Percentiles rank a stretch among this genome's conserved stretches.
Conservation (phyloP, 2,113 vertebrate genomes). For the Empidonax alnorum region DNA sequence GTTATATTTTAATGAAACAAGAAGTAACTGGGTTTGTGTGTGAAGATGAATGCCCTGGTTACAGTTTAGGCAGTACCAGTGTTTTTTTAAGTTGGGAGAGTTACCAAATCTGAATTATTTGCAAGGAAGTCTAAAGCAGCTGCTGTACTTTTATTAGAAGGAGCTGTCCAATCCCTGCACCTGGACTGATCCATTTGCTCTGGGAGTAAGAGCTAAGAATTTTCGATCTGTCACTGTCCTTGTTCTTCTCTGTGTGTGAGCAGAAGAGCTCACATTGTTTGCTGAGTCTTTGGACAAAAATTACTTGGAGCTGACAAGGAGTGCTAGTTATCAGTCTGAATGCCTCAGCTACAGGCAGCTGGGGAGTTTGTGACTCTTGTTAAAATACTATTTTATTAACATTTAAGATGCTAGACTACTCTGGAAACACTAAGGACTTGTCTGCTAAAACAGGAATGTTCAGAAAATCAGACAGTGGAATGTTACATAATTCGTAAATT, state of each 20-base stretch:
- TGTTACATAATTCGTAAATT: background rate
- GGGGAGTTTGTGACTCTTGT: background rate
- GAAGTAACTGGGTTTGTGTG: conserved; percentile 50
- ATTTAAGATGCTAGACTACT: background rate
- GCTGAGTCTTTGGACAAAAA: background rate
- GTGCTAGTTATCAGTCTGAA: background rate
- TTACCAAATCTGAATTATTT: conserved; percentile 10
- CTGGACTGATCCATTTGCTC: rapidly evolving
- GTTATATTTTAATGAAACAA: conserved; percentile 44
- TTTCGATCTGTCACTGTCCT: background rate
- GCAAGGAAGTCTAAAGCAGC: background rate
- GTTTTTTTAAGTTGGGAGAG: background rate
- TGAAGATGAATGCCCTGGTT: conserved; percentile 29
- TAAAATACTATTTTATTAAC: background rate
- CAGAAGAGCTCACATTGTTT: background rate
- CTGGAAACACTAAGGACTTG: background rate
- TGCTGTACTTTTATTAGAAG: background rate
- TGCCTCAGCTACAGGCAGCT: background rate
- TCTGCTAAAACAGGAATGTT: background rate
- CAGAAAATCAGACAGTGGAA: background rate
- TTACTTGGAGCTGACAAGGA: background rate
- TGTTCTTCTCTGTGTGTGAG: background rate
- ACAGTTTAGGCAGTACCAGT: conserved; percentile 4
- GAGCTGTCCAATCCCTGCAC: background rate
- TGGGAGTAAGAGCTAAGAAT: background rate